Percentiles rank a stretch among this genome's conserved stretches.
Evolutionary conservation across 2,888 invertebrate genomes (phyloP).

Genomic region (Drosophila limbata): DNA sequence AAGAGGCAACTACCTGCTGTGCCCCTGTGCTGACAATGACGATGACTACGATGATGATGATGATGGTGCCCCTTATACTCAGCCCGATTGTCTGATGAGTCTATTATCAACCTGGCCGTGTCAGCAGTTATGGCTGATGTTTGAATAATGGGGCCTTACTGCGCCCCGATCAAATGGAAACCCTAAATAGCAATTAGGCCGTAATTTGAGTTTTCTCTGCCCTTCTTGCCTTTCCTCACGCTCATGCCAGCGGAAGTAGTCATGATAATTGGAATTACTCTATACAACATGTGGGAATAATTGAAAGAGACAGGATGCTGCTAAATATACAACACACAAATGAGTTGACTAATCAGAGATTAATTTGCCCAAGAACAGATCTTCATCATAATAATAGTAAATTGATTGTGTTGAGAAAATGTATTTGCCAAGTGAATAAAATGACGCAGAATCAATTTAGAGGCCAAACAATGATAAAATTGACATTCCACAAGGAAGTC

Average conservation of each 20-base stretch:
- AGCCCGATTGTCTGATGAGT: constrained; percentile 61
- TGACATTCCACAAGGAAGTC: no score
- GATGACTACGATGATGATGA: constrained; percentile 16
- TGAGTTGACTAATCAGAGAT: constrained; percentile 13
- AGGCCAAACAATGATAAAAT: no score
- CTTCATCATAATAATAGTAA: neutral
- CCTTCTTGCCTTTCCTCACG: constrained; percentile 2
- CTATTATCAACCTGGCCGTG: constrained; percentile 66
- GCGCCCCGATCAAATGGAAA: constrained; percentile 35
- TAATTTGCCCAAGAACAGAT: neutral
- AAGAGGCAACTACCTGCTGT: constrained; percentile 61
- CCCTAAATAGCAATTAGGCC: constrained; percentile 75
- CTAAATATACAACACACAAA: constrained; percentile 13
- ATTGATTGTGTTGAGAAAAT: neutral
- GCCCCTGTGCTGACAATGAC: constrained; percentile 25
- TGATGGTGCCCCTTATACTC: constrained; percentile 15
- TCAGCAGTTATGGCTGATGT: constrained; percentile 70
- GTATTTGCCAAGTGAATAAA: no score
- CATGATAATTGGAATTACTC: constrained; percentile 68
- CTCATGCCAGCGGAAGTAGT: constrained; percentile 61
- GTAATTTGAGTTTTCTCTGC: constrained; percentile 57
- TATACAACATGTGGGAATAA: constrained; percentile 25
- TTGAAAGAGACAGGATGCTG: constrained; percentile 40
- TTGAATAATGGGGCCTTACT: constrained; percentile 68
- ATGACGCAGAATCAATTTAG: no score